Evolutionary conservation across 92 coral and sea anemone genomes (phyloP).

Genomic region (Siderastrea radians): DNA sequence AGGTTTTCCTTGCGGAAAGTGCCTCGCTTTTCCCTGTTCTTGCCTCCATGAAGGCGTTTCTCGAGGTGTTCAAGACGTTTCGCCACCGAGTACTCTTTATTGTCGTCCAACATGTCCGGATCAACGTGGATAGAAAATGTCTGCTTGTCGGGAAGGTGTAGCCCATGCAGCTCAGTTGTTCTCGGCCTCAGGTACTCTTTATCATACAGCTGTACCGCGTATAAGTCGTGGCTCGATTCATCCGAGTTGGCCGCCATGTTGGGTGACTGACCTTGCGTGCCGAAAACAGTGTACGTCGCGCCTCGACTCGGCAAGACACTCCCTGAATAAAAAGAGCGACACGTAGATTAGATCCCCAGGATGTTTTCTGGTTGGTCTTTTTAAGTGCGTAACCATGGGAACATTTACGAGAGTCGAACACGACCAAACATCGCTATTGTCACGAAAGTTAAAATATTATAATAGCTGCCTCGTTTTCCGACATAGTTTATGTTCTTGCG

Average conservation of each 20-base stretch:
- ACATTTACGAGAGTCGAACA: constrained; percentile 13
- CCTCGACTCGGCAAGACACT: constrained; percentile 37
- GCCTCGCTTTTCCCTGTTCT: constrained; percentile 56
- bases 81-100: constrained; percentile 50
- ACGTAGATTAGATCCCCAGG: constrained; percentile 35
- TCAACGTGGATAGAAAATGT: constrained; percentile 44
- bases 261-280: constrained; percentile 32
- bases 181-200: constrained; percentile 45
- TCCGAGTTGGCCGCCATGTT: constrained; percentile 66
- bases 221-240: constrained; percentile 32
- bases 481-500: neutral
- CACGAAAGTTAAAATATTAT: constrained; percentile 6
- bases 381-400: constrained; percentile 31
- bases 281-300: constrained; percentile 5
- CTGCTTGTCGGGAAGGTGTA: constrained; percentile 47
- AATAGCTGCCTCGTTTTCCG: neutral
- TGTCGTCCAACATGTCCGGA: constrained; percentile 51
- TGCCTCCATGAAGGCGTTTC: constrained; percentile 50
- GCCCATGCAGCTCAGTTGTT: constrained; percentile 26
- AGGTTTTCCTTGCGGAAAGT: constrained; percentile 73
- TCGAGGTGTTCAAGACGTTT: constrained; percentile 49
- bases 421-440: neutral
- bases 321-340: constrained; percentile 49
- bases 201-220: constrained; percentile 46
- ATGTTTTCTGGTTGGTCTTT: constrained; percentile 49